Base-by-base conservation (phyloP, 2,797 vertebrate species). In the Silurus aristotelis region DNA sequence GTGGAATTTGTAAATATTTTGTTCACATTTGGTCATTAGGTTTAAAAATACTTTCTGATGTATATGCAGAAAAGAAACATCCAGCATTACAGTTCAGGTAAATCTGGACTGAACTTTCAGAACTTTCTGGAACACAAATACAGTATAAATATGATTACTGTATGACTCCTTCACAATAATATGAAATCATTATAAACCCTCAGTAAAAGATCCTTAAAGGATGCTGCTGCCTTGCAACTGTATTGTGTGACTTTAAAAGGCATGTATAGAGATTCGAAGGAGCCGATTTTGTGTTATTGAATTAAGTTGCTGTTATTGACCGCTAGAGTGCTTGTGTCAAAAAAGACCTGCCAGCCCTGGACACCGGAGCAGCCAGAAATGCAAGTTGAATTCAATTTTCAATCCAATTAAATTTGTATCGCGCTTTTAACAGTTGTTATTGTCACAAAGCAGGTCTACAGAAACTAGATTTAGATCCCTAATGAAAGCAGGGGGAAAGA, bases 401-500 rank as follows among this genome's bases (percentile, higher is more conserved):
- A 77, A 19, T 61, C 22, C 55, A 22, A 2, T 60, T 78, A 43
- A 6, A 43, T 43, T 22, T 61, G 56, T 15, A 38, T 22, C 6
- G 19, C 5, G 1, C 6, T 38, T 58, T 58, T 58, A 38, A 77
- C 27, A 77, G 10, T 38, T 38, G 22, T 38, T 15, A 58, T 76
- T 76, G 31, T 38, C 56, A 43, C 19, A 61, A 61, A 43, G 31
- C 12, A 60, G 56, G 9, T 13, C 9, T 6, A 31, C 73, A 58
- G 55, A 77, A 77, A 12, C 17, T 43, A 38, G 10, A 22, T 38
- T 61, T 43, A 78, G 76, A 22, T 61, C 5, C 5, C 10, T 60
- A 61, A 75, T 75, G n/a, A 75, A 75, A 55, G 76, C 19, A 56
- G 61, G 10, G 61, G 48, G 73, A 77, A 27, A 60, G 55, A 77